Evolutionary conservation across 2,888 invertebrate genomes (phyloP), one percentile per base, ranked within the genome.

Genomic region (Oegoconia quadripuncta): DNA sequence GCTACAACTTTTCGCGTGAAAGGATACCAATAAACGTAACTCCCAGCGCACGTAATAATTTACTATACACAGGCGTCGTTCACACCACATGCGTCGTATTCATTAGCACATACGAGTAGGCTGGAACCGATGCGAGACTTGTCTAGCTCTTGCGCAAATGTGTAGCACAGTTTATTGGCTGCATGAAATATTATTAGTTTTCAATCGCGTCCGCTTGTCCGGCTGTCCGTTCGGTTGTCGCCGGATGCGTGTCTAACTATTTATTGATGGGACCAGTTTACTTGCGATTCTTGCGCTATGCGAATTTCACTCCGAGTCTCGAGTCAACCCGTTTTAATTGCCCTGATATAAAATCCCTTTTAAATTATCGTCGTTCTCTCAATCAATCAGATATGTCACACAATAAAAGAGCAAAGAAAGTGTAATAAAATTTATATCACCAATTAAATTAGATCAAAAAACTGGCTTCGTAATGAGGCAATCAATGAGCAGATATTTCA

Each of bases 381-480:
- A 58, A 56, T 60, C 59, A 59, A 29, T 34, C 56, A 61, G 57
- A 59, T 46, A 42, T 48, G 45, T 55, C 53, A 50, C 47, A 42
- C 30, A 44, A 50, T 50, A 44, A 57, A 52, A 52, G 50, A 49
- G 50, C 43, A 56, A 60, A 61, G 63, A 67, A 64, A 67, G 58
- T 56, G 52, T 52, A 57, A 60, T 63, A 58, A 67, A 73, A 65
- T 75, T 70, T 74, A 73, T 70, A 55, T 42, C 52, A 42, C 69
- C 76, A 76, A 80, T 82, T 81, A 74, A 79, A 78, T 80, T 75
- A 77, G 74, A 74, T 55, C 55, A 48, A 51, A 64, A 64, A 61
- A 66, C 63, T 55, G 40, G 38, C 59, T 47, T 47, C 52, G 45
- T 81, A 80, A 80, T 74, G 74, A 78, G 77, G 64, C 66, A 63